Conservation (phyloP, 1,140 invertebrate genomes). For the Choristoneura fumiferana region DNA sequence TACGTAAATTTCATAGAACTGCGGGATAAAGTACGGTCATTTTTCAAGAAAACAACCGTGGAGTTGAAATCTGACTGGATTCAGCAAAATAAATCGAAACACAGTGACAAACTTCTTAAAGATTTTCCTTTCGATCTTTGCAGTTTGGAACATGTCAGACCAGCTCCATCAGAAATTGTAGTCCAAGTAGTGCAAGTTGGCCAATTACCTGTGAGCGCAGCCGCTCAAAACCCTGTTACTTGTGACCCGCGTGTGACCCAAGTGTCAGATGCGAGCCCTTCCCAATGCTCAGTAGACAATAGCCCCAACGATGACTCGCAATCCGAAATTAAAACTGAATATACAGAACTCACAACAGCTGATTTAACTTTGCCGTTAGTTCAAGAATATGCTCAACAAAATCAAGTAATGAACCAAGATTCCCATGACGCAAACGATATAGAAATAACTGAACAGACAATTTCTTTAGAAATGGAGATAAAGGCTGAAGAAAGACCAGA, state of each 20-base stretch:
- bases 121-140: slow-evolving; percentile 46
- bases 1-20: slow-evolving; percentile 47
- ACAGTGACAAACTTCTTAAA: slow-evolving; percentile 27
- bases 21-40: slow-evolving; percentile 55
- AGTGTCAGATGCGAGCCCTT: slow-evolving; percentile 63
- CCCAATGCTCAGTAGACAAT: slow-evolving; percentile 64
- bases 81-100: slow-evolving; percentile 23
- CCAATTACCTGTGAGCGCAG: slow-evolving; percentile 68
- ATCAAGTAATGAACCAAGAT: slow-evolving; percentile 33
- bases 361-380: slow-evolving; percentile 57
- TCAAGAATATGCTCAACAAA: slow-evolving; percentile 48
- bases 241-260: slow-evolving; percentile 70
- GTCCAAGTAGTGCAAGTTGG: slow-evolving; percentile 75
- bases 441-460: slow-evolving; percentile 41
- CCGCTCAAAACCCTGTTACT: slow-evolving; percentile 69
- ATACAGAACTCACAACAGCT: slow-evolving; percentile 70
- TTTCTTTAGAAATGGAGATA: slow-evolving; percentile 54
- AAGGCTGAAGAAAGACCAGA: slow-evolving; percentile 52
- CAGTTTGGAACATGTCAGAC: slow-evolving; percentile 54
- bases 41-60: slow-evolving; percentile 50
- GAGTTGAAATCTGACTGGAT: slow-evolving; percentile 45
- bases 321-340: slow-evolving; percentile 58
- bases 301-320: slow-evolving; percentile 52
- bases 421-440: slow-evolving; percentile 39
- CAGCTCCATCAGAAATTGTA: slow-evolving; percentile 35